Evolutionary conservation across 2,113 vertebrate species (phyloP).

Genomic region (Bos javanicus): DNA sequence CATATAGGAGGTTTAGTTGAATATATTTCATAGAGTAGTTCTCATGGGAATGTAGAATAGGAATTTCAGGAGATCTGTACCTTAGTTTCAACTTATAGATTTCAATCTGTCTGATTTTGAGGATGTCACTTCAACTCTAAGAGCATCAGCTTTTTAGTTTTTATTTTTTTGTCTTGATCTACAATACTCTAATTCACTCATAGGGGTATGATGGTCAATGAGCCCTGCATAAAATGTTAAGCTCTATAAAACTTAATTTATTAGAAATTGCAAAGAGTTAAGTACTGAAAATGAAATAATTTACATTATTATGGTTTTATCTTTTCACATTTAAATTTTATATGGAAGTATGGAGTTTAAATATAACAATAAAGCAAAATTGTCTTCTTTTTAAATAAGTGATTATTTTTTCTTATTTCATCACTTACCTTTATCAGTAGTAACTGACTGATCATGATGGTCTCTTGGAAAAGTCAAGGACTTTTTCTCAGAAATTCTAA

Average conservation of each 20-base stretch:
- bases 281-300: neutral
- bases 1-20: neutral
- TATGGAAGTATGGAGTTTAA: neutral
- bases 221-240: neutral
- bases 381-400: neutral
- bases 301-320: neutral
- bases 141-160: neutral
- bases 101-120: neutral
- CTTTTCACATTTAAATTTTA: neutral
- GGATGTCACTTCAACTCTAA: neutral
- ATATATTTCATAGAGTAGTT: neutral
- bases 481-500: constrained; percentile 74
- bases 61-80: neutral
- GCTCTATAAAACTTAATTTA: neutral
- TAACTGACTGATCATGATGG: neutral
- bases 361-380: neutral
- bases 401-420: neutral
- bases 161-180: neutral
- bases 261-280: neutral
- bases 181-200: neutral
- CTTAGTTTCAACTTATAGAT: neutral
- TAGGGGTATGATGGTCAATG: neutral
- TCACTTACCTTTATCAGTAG: constrained; percentile 75
- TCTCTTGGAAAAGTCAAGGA: constrained; percentile 67
- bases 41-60: neutral